These are phyloP conservation scores for Scomber japonicus DNA, from an alignment of 2,113 vertebrate species.

Conservation along the genomic window DNA sequence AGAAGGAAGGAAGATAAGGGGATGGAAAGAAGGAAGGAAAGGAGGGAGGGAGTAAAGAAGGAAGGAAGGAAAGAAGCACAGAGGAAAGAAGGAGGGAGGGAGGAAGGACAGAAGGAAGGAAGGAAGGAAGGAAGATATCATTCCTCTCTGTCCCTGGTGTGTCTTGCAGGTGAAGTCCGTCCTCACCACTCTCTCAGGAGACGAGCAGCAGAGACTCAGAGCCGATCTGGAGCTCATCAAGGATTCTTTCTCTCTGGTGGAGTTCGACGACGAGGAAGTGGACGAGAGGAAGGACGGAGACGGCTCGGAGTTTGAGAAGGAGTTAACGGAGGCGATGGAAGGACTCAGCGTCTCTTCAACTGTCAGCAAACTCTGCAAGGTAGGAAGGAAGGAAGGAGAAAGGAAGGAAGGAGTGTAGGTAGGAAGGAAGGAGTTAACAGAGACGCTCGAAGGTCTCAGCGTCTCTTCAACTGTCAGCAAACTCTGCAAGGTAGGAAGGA, in stretches of 20 bases:
- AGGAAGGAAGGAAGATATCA: no score
- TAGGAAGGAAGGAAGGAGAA: no score
- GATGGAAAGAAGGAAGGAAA: no score
- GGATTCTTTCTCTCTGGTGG: constrained; percentile 91
- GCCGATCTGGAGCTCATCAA: constrained; percentile 89
- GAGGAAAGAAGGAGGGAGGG: no score
- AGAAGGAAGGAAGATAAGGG: no score
- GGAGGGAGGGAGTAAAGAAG: no score
- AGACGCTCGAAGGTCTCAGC: constrained; percentile 86
- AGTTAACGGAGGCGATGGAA: constrained; percentile 88
- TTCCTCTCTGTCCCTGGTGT: background rate
- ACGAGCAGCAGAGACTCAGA: constrained; percentile 85
- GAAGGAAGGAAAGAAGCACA: no score
- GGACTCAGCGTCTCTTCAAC: constrained; percentile 84
- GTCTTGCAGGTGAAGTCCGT: constrained; percentile 89
- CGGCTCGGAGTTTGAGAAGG: constrained; percentile 89
- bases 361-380: no score
- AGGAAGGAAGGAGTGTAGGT: no score
- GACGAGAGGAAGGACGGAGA: constrained; percentile 88
- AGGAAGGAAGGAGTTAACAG: constrained; percentile 81
- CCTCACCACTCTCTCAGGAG: constrained; percentile 89
- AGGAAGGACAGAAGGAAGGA: no score
- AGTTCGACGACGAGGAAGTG: constrained; percentile 95
- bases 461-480: constrained; percentile 83
- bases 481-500: constrained; percentile 81